phyloP scores from a whole-genome alignment of 2,888 invertebrate genomes.

The Sacculina carcini region DNA sequence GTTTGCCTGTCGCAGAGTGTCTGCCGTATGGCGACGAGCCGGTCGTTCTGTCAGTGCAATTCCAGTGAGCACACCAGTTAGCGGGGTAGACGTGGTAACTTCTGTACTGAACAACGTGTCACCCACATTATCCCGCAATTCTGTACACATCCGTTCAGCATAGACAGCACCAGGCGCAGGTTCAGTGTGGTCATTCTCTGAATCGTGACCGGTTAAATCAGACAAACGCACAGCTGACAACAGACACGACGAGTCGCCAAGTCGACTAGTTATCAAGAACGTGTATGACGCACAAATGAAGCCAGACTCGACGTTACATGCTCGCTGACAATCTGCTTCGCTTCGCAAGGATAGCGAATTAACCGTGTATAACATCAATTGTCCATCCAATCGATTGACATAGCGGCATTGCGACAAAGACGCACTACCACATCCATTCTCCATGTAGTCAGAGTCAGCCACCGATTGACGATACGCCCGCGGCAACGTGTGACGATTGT shows the following conservation, averaged over 20 bases:
- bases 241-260: background rate
- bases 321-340: constrained; percentile 21
- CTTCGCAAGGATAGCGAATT: constrained; percentile 20
- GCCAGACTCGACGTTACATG: constrained; percentile 21
- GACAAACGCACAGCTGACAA: background rate
- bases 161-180: constrained; percentile 21
- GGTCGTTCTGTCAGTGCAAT: too few species aligned
- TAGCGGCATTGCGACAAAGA: constrained; percentile 18
- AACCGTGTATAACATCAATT: constrained; percentile 21
- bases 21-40: too few species aligned
- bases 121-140: too few species aligned
- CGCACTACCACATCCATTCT: constrained; percentile 25
- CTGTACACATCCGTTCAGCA: constrained; percentile 18
- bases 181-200: too few species aligned
- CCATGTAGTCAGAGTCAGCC: constrained; percentile 26
- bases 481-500: constrained; percentile 25
- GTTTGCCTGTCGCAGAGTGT: too few species aligned
- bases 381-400: constrained; percentile 19
- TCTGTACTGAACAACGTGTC: too few species aligned
- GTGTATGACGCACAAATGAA: constrained; percentile 23
- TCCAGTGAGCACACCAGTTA: too few species aligned
- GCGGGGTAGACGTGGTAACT: too few species aligned
- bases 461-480: constrained; percentile 22
- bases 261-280: constrained; percentile 16
- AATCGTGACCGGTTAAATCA: too few species aligned